A percentile compares a stretch with the other conserved stretches of the same genome.
Conservation (phyloP, 2,113 vertebrate genomes). For the Nymphicus hollandicus region DNA sequence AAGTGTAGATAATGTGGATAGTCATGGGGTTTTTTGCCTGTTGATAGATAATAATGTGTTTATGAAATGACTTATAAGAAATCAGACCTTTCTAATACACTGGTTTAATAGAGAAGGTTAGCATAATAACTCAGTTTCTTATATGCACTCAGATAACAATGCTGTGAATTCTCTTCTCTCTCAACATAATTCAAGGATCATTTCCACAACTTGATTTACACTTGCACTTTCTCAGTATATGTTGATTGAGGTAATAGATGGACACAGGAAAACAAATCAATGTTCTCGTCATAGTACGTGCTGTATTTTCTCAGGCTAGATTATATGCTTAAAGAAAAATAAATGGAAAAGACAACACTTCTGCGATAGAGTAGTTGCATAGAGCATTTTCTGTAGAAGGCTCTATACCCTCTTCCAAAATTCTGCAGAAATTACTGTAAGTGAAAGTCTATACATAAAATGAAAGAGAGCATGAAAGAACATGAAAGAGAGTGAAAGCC, state of each 20-base stretch:
- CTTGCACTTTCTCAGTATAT: not conserved
- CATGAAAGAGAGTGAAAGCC: not conserved
- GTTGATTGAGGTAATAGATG: not conserved
- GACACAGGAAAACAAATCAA: not conserved
- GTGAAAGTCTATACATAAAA: not conserved
- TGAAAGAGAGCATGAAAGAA: not conserved
- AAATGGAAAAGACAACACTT: not conserved
- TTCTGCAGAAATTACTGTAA: not conserved
- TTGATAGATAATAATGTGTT: not conserved
- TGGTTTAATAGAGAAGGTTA: not conserved
- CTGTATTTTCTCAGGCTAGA: not conserved
- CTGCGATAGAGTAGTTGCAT: not conserved
- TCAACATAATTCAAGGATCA: not conserved
- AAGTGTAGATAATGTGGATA: not conserved
- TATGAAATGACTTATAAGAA: not conserved
- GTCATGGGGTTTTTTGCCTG: not conserved
- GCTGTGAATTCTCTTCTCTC: not conserved
- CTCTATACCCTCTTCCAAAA: not conserved
- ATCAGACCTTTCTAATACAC: not conserved
- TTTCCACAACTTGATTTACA: conserved; percentile 19
- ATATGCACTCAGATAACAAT: not conserved
- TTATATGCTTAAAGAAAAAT: not conserved
- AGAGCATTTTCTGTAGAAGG: not conserved
- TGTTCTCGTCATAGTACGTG: not conserved
- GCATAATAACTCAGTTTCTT: not conserved